phyloP scores from a whole-genome alignment of 1,140 invertebrate genomes.

The Acyrthosiphon pisum region DNA sequence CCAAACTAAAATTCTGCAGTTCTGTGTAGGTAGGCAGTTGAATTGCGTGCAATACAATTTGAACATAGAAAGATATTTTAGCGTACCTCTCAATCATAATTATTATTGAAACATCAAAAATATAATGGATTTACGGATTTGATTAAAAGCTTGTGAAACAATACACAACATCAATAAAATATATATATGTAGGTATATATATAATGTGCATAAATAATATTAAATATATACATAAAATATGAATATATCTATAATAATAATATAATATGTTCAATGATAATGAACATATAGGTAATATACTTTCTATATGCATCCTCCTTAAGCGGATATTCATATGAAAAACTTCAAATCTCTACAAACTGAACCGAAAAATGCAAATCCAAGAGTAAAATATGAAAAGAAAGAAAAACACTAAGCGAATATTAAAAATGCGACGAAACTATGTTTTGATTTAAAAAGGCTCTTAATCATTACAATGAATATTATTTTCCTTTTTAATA shows the following conservation, averaged over 20 bases:
- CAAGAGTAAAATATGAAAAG: background rate
- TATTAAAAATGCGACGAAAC: constrained; percentile 2
- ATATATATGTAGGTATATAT: too few species aligned
- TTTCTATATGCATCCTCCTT: background rate
- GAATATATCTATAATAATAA: background rate
- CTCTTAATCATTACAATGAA: background rate
- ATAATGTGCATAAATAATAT: background rate
- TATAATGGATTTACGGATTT: background rate
- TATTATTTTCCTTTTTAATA: background rate
- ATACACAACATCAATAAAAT: background rate
- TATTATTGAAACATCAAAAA: background rate
- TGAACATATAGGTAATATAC: background rate
- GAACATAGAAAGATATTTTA: background rate
- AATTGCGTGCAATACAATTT: background rate
- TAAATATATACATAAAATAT: background rate
- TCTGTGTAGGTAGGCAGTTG: too few species aligned
- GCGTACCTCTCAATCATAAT: background rate
- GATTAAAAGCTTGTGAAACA: background rate
- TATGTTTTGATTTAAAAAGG: background rate
- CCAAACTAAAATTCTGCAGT: too few species aligned
- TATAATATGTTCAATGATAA: background rate
- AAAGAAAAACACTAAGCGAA: background rate
- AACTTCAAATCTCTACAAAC: background rate
- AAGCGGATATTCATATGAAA: background rate
- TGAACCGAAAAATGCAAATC: background rate